phyloP scores from a whole-genome alignment of 1,140 invertebrate genomes.

The Papilio helenus region DNA sequence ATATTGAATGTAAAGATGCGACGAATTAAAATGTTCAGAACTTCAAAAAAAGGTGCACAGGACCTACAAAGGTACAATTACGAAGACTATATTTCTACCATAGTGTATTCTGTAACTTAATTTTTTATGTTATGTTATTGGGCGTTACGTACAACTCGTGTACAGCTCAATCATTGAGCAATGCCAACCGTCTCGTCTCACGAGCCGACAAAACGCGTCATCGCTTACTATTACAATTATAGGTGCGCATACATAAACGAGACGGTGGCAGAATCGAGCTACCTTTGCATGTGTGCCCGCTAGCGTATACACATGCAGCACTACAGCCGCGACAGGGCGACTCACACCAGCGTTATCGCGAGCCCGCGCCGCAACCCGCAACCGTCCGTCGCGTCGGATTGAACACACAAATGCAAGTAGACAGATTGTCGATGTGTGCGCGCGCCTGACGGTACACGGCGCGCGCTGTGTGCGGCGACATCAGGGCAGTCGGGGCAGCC shows the following conservation, averaged over 20 bases:
- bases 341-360: slow-evolving; percentile 53
- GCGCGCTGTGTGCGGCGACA: slow-evolving; percentile 70
- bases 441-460: slow-evolving; percentile 56
- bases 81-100: not conserved
- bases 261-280: slow-evolving; percentile 73
- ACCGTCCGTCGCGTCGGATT: slow-evolving; percentile 62
- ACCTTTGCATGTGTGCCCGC: slow-evolving; percentile 65
- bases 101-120: slow-evolving; percentile 14
- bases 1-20: no score
- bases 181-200: slow-evolving; percentile 82
- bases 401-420: slow-evolving; percentile 75
- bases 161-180: slow-evolving; percentile 82
- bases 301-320: slow-evolving; percentile 62
- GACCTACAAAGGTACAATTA: not conserved
- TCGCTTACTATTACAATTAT: slow-evolving; percentile 80
- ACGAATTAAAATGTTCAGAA: no score
- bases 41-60: no score
- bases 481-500: slow-evolving; percentile 80
- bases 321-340: slow-evolving; percentile 59
- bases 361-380: slow-evolving; percentile 40
- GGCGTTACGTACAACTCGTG: slow-evolving; percentile 72
- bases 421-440: slow-evolving; percentile 68
- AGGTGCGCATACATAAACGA: slow-evolving; percentile 78
- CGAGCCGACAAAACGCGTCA: slow-evolving; percentile 81
- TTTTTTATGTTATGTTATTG: slow-evolving; percentile 59